Conservation (phyloP, 2,113 vertebrate genomes). For the Dolichallabes microphthalmus region DNA sequence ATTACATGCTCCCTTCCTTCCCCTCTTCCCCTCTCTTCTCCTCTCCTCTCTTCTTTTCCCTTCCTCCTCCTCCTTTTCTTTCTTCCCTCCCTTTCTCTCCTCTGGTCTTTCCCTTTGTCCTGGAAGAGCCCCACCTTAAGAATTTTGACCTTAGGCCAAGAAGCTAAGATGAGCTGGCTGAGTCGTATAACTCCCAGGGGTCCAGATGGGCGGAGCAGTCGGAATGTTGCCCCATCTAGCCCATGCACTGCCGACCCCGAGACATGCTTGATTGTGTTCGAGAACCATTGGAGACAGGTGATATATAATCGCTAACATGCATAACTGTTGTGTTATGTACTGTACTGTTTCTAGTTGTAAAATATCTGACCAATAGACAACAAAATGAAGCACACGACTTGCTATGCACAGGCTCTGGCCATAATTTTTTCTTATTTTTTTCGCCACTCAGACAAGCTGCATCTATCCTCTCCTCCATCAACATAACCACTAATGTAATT, state of each 20-base stretch:
- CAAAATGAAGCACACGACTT: not conserved
- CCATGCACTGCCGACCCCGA: conserved; percentile 89
- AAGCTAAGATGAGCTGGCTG: conserved; percentile 89
- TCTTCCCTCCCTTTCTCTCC: not conserved
- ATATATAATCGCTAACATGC: conserved; percentile 23
- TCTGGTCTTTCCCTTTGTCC: not conserved
- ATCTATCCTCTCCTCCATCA: not conserved
- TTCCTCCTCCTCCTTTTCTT: conserved; percentile 12
- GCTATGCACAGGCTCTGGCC: not conserved
- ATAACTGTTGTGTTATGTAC: no score
- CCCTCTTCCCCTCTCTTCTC: conserved; percentile 3
- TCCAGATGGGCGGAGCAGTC: conserved; percentile 72
- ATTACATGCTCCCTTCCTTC: conserved; percentile 12
- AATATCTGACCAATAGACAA: not conserved
- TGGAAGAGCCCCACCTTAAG: conserved; percentile 17
- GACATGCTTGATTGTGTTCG: conserved; percentile 96
- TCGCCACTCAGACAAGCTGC: not conserved
- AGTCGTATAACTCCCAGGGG: conserved; percentile 87
- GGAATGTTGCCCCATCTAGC: conserved; percentile 72
- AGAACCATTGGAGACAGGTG: conserved; percentile 97
- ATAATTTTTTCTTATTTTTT: not conserved
- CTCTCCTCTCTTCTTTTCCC: not conserved
- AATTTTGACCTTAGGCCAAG: conserved; percentile 30
- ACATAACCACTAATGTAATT: not conserved
- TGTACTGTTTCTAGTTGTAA: not conserved